Base-by-base conservation (phyloP, 2,113 vertebrate genomes). In the Oriolus oriolus region DNA sequence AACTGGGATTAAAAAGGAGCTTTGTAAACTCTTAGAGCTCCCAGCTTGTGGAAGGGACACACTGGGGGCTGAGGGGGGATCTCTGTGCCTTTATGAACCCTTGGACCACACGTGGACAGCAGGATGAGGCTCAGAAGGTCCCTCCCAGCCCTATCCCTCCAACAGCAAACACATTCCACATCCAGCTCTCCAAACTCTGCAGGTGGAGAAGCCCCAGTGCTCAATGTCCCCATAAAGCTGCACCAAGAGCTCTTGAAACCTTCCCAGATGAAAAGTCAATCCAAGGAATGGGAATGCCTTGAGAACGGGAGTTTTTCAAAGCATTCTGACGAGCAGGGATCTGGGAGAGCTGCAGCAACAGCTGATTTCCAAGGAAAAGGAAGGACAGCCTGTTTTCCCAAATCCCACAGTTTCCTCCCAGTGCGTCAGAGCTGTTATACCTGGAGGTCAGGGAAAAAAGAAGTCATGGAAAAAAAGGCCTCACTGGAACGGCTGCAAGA, bases 391-490 rank as follows among this genome's bases (percentile, higher is more conserved):
- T 75, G 59, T 35, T 89, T 87, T 66, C 41, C 56, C 60, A 77
- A 37, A 90, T 59, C 83, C 87, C 61, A 50, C 35, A 92, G 54
- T 59, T 85, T 77, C 83, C 59, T 80, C 83, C 79, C 54, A 54
- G 11, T 56, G 63, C 6, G 27, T 57, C 88, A 52, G 71, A 79
- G 83, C 83, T 93, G 54, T 57, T 66, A 21, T 63, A 95, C 90
- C 90, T 92, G 88, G 50, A 84, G 86, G 39, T 41, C 78, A 26
- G 21, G 45, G 12, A 3, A 6, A 33, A 42, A 69, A 53, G 30
- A 37, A n/a, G 63, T 81, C 59, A 86, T 90, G 90, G 96, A 92
- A 89, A 95, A 90, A 90, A 94, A 91, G 71, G 54, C 59, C 71
- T 95, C 68, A 77, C 23, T 6, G 7, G 68, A 96, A 75, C 4